Conservation (phyloP, 2,113 vertebrate species). For the Elaphurus davidianus region DNA sequence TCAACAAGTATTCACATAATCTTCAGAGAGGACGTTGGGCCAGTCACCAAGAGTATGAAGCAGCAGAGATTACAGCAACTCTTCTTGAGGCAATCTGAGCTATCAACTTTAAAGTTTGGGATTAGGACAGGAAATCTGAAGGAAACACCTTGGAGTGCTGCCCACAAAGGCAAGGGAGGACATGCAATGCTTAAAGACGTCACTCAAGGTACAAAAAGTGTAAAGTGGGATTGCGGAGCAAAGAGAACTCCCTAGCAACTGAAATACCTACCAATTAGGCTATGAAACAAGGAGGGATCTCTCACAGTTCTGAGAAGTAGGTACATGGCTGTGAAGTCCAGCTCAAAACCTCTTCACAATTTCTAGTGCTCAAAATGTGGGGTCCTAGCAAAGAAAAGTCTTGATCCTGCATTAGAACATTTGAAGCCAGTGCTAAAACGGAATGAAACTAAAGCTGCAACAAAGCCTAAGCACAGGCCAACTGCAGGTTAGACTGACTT, state of each 20-base stretch:
- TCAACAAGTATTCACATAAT: not conserved
- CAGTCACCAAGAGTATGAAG: not conserved
- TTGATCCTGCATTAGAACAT: not conserved
- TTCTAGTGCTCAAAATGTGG: not conserved
- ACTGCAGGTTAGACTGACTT: not conserved
- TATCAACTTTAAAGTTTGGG: not conserved
- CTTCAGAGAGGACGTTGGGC: not conserved
- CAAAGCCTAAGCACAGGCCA: not conserved
- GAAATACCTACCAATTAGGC: not conserved
- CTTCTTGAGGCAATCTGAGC: not conserved
- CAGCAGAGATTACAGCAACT: not conserved
- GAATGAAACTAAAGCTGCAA: slow-evolving; percentile 1
- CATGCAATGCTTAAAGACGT: not conserved
- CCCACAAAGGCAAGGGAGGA: not conserved
- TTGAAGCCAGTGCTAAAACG: not conserved
- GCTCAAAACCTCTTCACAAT: not conserved
- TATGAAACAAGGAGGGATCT: not conserved
- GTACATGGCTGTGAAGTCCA: not conserved
- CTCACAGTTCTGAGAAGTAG: not conserved
- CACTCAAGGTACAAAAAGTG: not conserved
- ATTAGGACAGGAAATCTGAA: not conserved
- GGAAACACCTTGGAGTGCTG: not conserved
- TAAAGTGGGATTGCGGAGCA: not conserved
- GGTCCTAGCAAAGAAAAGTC: not conserved
- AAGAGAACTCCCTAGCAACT: not conserved